These are phyloP conservation scores for Podarcis siculus DNA, from an alignment of 2,797 vertebrate species.

Conservation along the genomic window DNA sequence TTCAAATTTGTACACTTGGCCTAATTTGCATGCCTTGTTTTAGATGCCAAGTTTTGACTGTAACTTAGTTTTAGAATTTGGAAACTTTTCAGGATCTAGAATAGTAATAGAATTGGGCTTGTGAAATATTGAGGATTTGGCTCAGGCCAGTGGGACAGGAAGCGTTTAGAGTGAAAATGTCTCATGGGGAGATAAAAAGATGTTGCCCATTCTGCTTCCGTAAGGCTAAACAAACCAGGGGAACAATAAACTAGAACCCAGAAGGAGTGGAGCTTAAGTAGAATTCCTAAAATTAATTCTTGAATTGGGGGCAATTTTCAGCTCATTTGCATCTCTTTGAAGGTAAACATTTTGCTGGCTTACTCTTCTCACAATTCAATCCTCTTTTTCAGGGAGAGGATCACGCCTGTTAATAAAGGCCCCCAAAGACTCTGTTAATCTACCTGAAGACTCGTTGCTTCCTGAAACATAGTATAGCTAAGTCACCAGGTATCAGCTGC, in stretches of 20 bases:
- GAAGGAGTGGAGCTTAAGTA: neutral
- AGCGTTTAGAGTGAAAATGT: neutral
- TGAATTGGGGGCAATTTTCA: neutral
- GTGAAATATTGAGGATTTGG: neutral
- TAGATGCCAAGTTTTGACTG: neutral
- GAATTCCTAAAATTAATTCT: neutral
- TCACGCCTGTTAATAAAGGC: constrained; percentile 68
- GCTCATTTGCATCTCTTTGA: neutral
- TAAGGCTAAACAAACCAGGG: too few relatives aligned
- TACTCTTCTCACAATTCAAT: neutral
- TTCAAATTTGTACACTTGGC: neutral
- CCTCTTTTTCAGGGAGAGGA: constrained; percentile 69
- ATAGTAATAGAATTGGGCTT: neutral
- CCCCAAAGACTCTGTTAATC: neutral
- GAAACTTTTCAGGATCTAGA: neutral
- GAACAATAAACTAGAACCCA: too few relatives aligned
- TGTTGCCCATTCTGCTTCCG: neutral
- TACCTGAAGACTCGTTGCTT: constrained; percentile 4
- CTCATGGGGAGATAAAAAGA: neutral
- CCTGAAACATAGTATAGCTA: neutral
- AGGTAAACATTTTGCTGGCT: constrained; percentile 1
- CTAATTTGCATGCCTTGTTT: neutral
- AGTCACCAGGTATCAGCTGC: neutral
- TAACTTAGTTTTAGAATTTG: neutral
- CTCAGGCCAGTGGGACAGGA: neutral